These are phyloP conservation scores for Sycophila texana DNA, from an alignment of 2,888 invertebrate species.

Conservation along the genomic window DNA sequence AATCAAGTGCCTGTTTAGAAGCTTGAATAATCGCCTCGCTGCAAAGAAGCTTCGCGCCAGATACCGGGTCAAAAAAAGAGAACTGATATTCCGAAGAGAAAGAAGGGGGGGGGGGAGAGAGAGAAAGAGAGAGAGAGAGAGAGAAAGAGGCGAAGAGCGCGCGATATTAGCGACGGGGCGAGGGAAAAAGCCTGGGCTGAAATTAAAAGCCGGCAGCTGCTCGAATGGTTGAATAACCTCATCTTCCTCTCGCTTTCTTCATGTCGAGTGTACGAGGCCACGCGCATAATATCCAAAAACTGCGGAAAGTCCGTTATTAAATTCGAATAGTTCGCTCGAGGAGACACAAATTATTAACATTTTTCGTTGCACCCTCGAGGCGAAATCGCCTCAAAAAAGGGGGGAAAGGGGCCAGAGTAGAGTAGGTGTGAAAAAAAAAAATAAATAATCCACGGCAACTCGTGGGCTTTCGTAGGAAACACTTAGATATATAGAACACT, in stretches of 20 bases:
- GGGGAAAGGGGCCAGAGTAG: too few relatives aligned
- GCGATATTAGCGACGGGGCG: conserved; percentile 26
- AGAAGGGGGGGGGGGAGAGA: too few relatives aligned
- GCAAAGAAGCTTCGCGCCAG: not conserved
- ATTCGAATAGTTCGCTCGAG: conserved; percentile 60
- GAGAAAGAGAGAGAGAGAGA: not conserved
- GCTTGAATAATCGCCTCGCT: too few relatives aligned
- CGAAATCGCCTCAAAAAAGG: too few relatives aligned
- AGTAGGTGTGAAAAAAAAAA: not conserved
- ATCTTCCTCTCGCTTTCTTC: conserved; percentile 16
- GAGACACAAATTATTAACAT: conserved; percentile 61
- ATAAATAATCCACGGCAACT: not conserved
- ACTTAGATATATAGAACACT: not conserved
- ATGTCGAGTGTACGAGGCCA: conserved; percentile 28
- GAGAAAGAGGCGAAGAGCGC: conserved; percentile 21
- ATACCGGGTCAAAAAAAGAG: not conserved
- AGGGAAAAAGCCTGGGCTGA: conserved; percentile 51
- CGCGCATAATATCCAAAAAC: conserved; percentile 62
- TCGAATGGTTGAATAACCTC: conserved; percentile 24
- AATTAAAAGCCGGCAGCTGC: conserved; percentile 64
- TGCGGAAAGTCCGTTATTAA: conserved; percentile 64
- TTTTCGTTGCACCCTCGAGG: conserved; percentile 38
- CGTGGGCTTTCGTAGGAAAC: not conserved
- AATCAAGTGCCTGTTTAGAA: too few relatives aligned
- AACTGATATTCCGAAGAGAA: not conserved